Evolutionary conservation across 2,113 vertebrate genomes (phyloP).

Genomic region (Lagenorhynchus albirostris): DNA sequence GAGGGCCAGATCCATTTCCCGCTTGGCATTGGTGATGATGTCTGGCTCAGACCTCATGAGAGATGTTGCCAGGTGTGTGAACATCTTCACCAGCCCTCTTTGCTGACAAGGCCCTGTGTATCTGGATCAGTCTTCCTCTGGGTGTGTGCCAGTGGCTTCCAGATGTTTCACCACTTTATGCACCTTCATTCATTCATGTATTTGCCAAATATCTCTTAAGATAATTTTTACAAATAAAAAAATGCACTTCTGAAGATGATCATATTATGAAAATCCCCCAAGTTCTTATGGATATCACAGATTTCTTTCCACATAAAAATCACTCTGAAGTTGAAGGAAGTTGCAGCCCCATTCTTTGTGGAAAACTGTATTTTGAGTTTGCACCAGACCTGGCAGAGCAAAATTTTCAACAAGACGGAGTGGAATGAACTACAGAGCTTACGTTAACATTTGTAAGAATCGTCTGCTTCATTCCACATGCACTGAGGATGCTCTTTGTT

Average conservation of each 20-base stretch:
- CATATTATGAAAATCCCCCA: neutral
- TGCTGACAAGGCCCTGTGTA: neutral
- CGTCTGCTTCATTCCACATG: fast-evolving
- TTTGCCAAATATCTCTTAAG: neutral
- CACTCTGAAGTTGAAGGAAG: neutral
- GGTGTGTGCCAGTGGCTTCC: neutral
- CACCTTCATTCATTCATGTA: neutral
- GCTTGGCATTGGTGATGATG: neutral
- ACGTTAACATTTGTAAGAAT: neutral
- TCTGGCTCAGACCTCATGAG: neutral
- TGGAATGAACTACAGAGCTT: neutral
- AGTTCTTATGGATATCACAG: neutral
- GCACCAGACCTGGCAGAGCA: neutral
- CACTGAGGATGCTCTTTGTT: neutral
- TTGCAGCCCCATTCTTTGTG: neutral
- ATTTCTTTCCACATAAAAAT: neutral
- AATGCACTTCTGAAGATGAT: neutral
- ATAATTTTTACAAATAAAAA: neutral
- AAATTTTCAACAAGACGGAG: neutral
- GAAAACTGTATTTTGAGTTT: neutral
- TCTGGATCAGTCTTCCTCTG: neutral
- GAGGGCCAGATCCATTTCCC: neutral
- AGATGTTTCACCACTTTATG: neutral
- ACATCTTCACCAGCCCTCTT: neutral
- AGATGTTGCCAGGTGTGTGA: fast-evolving